phyloP scores from a whole-genome alignment of 1,140 invertebrate species.

The Drosophila ogumai region DNA sequence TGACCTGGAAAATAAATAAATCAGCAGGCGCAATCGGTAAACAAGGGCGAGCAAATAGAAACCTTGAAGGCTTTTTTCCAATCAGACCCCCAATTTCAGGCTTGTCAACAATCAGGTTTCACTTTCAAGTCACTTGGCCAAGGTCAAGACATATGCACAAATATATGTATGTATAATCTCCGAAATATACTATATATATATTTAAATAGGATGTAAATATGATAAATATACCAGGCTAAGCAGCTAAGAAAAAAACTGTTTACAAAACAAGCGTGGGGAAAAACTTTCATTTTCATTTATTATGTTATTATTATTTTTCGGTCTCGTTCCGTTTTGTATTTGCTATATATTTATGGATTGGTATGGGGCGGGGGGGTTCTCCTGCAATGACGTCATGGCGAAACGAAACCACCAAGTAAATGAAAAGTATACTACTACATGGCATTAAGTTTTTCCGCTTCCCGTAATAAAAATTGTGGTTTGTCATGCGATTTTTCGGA shows the following conservation, averaged over 20 bases:
- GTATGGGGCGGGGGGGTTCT: background rate
- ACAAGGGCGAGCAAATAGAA: background rate
- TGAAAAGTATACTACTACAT: conserved; percentile 57
- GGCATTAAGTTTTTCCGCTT: conserved; percentile 65
- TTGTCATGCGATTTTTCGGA: conserved; percentile 78
- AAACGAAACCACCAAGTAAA: conserved; percentile 42
- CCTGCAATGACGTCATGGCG: conserved; percentile 59
- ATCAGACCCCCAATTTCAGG: conserved; percentile 19
- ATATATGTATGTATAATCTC: background rate
- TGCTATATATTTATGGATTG: conserved; percentile 1
- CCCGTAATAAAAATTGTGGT: conserved; percentile 67
- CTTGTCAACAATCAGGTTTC: conserved; percentile 22
- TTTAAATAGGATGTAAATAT: conserved; percentile 25
- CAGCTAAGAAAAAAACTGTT: conserved; percentile 44
- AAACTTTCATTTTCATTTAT: conserved; percentile 55
- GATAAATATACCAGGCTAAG: conserved; percentile 13
- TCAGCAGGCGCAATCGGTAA: background rate
- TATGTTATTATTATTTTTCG: conserved; percentile 48
- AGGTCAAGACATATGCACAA: conserved; percentile 41
- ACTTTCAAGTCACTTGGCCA: conserved; percentile 43
- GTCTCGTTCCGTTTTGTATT: conserved; percentile 5
- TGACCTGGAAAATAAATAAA: conserved; percentile 5
- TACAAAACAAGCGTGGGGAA: conserved; percentile 42
- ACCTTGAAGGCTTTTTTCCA: conserved; percentile 17
- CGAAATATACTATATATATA: conserved; percentile 9